Percentiles rank a stretch among this genome's conserved stretches.
Evolutionary conservation across 1,140 invertebrate genomes (phyloP).

Genomic region (Camponotus pennsylvanicus): DNA sequence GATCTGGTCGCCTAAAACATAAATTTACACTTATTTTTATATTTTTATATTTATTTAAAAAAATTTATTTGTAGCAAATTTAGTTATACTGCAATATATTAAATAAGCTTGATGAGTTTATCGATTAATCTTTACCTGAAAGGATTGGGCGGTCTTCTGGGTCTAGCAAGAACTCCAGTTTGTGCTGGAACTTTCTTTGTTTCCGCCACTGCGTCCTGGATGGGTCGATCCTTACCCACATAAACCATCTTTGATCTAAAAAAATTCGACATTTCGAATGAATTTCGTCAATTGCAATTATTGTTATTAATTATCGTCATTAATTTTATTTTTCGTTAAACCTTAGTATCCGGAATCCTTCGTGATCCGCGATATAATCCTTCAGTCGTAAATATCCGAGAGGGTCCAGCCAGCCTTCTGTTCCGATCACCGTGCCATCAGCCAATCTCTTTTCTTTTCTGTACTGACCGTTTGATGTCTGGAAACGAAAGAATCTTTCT

Average conservation of each 20-base stretch:
- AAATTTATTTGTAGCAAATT: background rate
- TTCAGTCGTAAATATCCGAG: slow-evolving; percentile 92
- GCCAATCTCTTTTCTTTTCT: slow-evolving; percentile 94
- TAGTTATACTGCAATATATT: background rate
- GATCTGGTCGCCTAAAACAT: slow-evolving; percentile 77
- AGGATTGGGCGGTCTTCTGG: slow-evolving; percentile 83
- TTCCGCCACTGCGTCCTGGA: slow-evolving; percentile 90
- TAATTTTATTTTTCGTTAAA: background rate
- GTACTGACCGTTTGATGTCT: slow-evolving; percentile 95
- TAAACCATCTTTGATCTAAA: slow-evolving; percentile 91
- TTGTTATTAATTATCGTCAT: background rate
- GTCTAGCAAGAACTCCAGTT: slow-evolving; percentile 88
- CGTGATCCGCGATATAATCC: slow-evolving; percentile 94
- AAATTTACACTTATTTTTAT: background rate
- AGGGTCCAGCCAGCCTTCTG: slow-evolving; percentile 91
- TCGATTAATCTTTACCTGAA: slow-evolving; percentile 78
- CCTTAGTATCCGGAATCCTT: slow-evolving; percentile 92
- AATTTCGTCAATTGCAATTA: slow-evolving; percentile 12
- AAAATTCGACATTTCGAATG: background rate
- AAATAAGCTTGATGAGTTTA: background rate
- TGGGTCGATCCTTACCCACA: slow-evolving; percentile 90
- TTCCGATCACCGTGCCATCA: slow-evolving; percentile 92
- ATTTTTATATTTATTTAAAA: background rate
- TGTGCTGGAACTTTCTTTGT: slow-evolving; percentile 90
- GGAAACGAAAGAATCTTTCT: slow-evolving; percentile 94